Base-by-base conservation (phyloP, 64 coral and sea anemone genomes). In the Montipora cactus region DNA sequence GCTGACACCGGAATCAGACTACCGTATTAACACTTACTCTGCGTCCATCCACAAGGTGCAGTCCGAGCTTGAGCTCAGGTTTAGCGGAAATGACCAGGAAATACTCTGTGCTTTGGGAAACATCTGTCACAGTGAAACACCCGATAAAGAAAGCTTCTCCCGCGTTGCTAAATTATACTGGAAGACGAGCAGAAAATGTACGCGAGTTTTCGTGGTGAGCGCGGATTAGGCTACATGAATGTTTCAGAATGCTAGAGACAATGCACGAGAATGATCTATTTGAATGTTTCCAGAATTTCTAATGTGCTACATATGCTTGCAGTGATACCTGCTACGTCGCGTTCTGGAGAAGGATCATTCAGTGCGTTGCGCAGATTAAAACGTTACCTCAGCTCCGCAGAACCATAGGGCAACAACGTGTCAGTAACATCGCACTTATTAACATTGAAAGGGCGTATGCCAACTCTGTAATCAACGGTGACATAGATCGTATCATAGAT, bases 211-310 rank as follows among this genome's bases (percentile, higher is more conserved):
- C 53, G 79, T 81, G 11, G 79, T 59, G 52, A 16, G 21, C 79
- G 79, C 21, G 79, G 52, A 81, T 59, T 61, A 81, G 79, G 52
- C 55, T 81, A 62, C 55, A 81, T 58, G 79, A 81, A 25, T 0
- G 28, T 37, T 37, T 37, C 1, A 37, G 28, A 37, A 85, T 85
- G 14, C 18, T 85, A 15, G 62, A 71, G 82, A 85, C 82, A 85
- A 71, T 85, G 64, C 82, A 70, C 82, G 82, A 85, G 66, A 85
- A 85, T 85, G 64, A 85, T 85, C 82, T 85, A 85, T 85, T 85
- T 11, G 82, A 85, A 85, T 71, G 7, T 85, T 85, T 70, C 64
- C 64, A 85, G 82, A 70, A 18, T 85, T 85, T 49, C 62, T 49
- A 85, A 70, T 8, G 82, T 85, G 82, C 45, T 85, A 6, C 82